Base-by-base conservation (phyloP, 2,797 vertebrate species). In the Heliangelus exortis region DNA sequence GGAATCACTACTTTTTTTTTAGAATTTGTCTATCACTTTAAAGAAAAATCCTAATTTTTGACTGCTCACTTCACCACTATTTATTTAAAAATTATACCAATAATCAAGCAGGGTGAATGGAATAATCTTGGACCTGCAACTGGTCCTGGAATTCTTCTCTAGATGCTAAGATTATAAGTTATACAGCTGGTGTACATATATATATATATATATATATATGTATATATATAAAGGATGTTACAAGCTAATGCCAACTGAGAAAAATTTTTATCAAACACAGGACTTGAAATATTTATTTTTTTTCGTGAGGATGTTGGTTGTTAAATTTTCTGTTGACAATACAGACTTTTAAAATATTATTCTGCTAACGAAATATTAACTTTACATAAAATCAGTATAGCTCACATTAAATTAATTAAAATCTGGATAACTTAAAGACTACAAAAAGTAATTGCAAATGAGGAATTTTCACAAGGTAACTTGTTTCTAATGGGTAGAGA, bases 61-160 rank as follows among this genome's bases (percentile, higher is more conserved):
- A 33, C 14, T 47, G 43, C n/a, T 72, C 0, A 0, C 33, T 68
- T 71, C 48, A 48, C 12, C 0, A 0, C 17, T 47, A 7, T 26
- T 31, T 63, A 33, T 31, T 45, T 87, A 54, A 8, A 58, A 89
- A 43, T 51, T 29, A 36, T 62, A n/a, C n/a, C 67, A 76, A 16
- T 55, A 72, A 57, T 76, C 48, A 79, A 67, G n/a, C 28, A 53
- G 33, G 21, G 16, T 61, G 81, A 61, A 68, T 41, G 45, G 48
- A 86, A 58, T 41, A 86, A 71, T 16, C 28, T 71, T 55, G 26
- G 51, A 48, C 47, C 26, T 86, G 28, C 21, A 53, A 10, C 19
- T 41, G 15, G 7, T 53, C 58, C 50, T 65, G 11, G 51, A 82
- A 36, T 68, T 61, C 31, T 83, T 68, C 33, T 54, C 45, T 13